Percentiles rank a stretch among this genome's conserved stretches.
Evolutionary conservation across 2,113 vertebrate species (phyloP).

Genomic region (Calypte anna): DNA sequence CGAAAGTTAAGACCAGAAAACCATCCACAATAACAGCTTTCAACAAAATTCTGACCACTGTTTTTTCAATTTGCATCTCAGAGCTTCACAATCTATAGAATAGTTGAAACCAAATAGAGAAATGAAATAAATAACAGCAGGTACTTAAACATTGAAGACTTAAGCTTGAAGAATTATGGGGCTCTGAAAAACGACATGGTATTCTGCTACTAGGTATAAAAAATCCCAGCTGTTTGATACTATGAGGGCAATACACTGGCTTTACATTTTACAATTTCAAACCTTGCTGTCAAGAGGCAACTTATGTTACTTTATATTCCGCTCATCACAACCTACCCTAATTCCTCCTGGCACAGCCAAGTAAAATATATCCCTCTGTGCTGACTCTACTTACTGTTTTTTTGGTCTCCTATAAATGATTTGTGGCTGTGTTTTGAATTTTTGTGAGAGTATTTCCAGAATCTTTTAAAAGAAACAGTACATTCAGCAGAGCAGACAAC

Average conservation of each 20-base stretch:
- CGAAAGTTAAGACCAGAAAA: not conserved
- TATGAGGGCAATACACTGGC: conserved; percentile 71
- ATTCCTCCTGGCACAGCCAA: conserved; percentile 74
- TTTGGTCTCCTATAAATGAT: conserved; percentile 79
- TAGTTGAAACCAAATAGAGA: conserved; percentile 51
- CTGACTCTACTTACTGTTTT: conserved; percentile 78
- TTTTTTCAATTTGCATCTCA: not conserved
- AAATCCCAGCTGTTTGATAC: conserved; percentile 71
- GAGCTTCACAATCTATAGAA: not conserved
- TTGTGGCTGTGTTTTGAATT: conserved; percentile 77
- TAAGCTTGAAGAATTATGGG: conserved; percentile 54
- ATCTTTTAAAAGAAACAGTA: conserved; percentile 66
- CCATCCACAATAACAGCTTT: not conserved
- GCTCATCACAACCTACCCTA: conserved; percentile 70
- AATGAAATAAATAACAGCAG: conserved; percentile 60
- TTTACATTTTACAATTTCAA: conserved; percentile 80
- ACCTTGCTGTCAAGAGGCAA: conserved; percentile 74
- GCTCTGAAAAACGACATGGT: conserved; percentile 54
- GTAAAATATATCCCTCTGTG: conserved; percentile 73
- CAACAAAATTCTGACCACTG: not conserved
- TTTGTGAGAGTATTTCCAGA: conserved; percentile 73
- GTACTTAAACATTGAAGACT: conserved; percentile 29
- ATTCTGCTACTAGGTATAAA: conserved; percentile 63
- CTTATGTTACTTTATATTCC: conserved; percentile 78
- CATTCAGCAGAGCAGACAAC: conserved; percentile 33